phyloP scores from a whole-genome alignment of 1,140 invertebrate genomes.

The Drosophila neocordata region DNA sequence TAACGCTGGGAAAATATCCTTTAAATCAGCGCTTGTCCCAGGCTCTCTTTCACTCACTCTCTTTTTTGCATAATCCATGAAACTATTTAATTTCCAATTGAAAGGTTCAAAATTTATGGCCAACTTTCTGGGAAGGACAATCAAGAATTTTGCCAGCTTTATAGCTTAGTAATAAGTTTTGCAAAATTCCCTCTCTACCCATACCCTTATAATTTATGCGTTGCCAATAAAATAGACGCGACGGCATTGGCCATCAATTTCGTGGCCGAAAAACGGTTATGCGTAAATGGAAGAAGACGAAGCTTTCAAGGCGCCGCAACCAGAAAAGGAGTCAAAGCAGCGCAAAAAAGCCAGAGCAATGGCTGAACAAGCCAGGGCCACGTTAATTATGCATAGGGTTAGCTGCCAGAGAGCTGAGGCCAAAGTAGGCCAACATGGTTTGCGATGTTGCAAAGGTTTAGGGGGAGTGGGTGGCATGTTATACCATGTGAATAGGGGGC shows the following conservation, averaged over 20 bases:
- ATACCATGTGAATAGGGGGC: no score
- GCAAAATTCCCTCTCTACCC: neutral
- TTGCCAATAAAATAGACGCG: constrained; percentile 68
- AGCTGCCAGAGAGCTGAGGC: constrained; percentile 66
- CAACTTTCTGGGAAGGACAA: constrained; percentile 44
- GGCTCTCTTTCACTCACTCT: constrained; percentile 10
- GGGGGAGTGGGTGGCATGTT: neutral
- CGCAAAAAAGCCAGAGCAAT: constrained; percentile 27
- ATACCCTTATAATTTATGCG: constrained; percentile 63
- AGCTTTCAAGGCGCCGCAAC: constrained; percentile 32
- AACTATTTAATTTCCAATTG: constrained; percentile 79
- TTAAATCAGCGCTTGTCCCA: constrained; percentile 71
- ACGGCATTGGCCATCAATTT: constrained; percentile 67
- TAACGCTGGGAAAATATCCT: constrained; percentile 33
- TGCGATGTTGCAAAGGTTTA: constrained; percentile 17
- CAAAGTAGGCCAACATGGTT: constrained; percentile 76
- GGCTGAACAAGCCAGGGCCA: constrained; percentile 50
- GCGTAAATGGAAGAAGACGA: constrained; percentile 40
- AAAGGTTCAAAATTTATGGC: constrained; percentile 64
- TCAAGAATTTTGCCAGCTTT: constrained; percentile 66
- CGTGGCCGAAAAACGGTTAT: constrained; percentile 56
- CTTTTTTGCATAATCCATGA: constrained; percentile 55
- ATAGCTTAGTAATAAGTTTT: constrained; percentile 64
- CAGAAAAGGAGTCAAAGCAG: constrained; percentile 23
- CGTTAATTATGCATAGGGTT: constrained; percentile 77